Evolutionary conservation across 2,113 vertebrate genomes (phyloP).

Genomic region (Azemiops feae): DNA sequence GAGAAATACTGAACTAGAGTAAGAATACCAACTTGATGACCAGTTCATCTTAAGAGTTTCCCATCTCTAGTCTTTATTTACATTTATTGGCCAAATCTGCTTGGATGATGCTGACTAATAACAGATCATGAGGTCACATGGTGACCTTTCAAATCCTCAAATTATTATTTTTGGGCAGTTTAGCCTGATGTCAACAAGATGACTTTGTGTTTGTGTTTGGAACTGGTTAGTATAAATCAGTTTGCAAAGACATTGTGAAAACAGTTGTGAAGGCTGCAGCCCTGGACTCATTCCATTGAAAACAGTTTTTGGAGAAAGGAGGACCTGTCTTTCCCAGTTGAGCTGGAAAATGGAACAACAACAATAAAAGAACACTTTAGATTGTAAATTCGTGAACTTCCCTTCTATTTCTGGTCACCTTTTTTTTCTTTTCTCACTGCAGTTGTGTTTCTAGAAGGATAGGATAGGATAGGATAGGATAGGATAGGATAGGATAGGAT

Average conservation of each 20-base stretch:
- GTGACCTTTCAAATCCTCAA: constrained; percentile 76
- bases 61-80: constrained; percentile 69
- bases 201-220: constrained; percentile 73
- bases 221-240: constrained; percentile 71
- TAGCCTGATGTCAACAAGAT: constrained; percentile 76
- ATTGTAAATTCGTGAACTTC: not conserved
- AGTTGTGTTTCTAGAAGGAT: too few relatives aligned
- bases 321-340: not conserved
- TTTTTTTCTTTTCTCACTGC: not conserved
- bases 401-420: not conserved
- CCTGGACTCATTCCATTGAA: constrained; percentile 43
- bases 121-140: constrained; percentile 74
- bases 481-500: too few relatives aligned
- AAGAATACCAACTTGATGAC: constrained; percentile 70
- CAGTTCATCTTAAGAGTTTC: constrained; percentile 66
- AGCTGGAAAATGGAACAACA: not conserved
- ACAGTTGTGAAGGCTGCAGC: constrained; percentile 46
- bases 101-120: constrained; percentile 77
- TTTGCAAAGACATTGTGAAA: constrained; percentile 60
- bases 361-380: not conserved
- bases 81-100: constrained; percentile 76
- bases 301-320: constrained; percentile 31
- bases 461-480: too few relatives aligned
- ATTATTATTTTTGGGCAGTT: constrained; percentile 74
- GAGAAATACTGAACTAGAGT: constrained; percentile 15